Base-by-base conservation (phyloP, 2,113 vertebrate species). In the Pseudorasbora parva region DNA sequence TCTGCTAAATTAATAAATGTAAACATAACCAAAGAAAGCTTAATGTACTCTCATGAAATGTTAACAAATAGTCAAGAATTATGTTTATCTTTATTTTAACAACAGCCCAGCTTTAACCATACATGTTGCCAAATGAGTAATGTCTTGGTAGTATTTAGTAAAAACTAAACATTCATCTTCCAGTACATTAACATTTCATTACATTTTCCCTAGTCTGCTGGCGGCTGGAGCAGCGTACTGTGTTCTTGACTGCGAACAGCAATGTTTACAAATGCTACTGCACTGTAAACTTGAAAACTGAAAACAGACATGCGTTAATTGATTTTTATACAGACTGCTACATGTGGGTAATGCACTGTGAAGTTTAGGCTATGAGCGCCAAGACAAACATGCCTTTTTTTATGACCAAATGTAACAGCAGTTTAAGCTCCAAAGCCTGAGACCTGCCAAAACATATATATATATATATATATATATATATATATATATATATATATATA, bases 361-460 rank as follows among this genome's bases (percentile, higher is more conserved):
- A 51, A 77, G 68, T 82, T 68, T 33, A 33, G 49, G 66, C 82
- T 72, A n/a, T 41, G 37, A 56, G 74, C 68, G 77, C 86, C 86
- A 89, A 90, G 77, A 89, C 64, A 85, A 88, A 87, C 86, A 84
- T 19, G n/a, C 27, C 30, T 87, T 43, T 81, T 72, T 84, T 86
- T 87, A 81, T 49, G 37, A 76, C 51, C 62, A 86, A 79, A 84
- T 85, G 73, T 78, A 86, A 82, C 72, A 59, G 71, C 49, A 80
- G 49, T 57, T 82, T 69, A 25, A 62, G 69, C 41, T 84, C 82
- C 66, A 86, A 78, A 8, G 75, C 33, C 27, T 41, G 8, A 80
- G 25, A 33, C 43, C 59, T 57, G 88, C 80, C 84, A 89, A 83
- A 68, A 72, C 51, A 75, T n/a, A 37, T 37, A 37, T 37, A 37